Percentiles rank a stretch among this genome's conserved stretches.
Evolutionary conservation across 2,113 vertebrate species (phyloP).

Genomic region (Tautogolabrus adspersus): DNA sequence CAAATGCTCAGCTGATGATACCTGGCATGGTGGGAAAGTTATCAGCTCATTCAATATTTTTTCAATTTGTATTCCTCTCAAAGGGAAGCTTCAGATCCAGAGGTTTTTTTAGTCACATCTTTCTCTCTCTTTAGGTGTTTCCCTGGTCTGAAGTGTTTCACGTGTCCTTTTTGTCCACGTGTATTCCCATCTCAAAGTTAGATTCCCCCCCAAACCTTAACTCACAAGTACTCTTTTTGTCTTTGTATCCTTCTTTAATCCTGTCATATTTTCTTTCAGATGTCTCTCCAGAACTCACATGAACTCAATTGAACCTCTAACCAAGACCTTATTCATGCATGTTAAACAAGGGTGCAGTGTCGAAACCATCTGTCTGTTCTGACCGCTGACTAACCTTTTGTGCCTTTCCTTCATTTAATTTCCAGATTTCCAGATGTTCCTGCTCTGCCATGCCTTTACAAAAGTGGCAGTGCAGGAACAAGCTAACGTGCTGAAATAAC

Average conservation of each 20-base stretch:
- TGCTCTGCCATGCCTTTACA: constrained; percentile 6
- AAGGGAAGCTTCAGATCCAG: constrained; percentile 52
- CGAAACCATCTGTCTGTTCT: constrained; percentile 28
- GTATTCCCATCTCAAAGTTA: constrained; percentile 16
- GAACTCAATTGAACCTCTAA: neutral
- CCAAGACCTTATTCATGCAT: constrained; percentile 26
- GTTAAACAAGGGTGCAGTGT: constrained; percentile 10
- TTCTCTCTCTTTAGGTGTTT: constrained; percentile 46
- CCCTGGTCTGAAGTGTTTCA: constrained; percentile 15
- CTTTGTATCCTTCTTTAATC: constrained; percentile 44
- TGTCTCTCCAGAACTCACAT: constrained; percentile 9
- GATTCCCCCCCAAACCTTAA: neutral
- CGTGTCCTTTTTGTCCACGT: constrained; percentile 19
- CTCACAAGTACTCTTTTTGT: constrained; percentile 6
- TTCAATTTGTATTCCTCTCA: neutral
- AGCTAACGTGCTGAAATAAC: constrained; percentile 20
- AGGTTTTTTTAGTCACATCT: constrained; percentile 5
- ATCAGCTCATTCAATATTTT: neutral
- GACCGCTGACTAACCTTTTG: constrained; percentile 24
- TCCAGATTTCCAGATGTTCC: constrained; percentile 38
- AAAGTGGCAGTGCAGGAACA: constrained; percentile 22
- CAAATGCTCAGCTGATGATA: neutral
- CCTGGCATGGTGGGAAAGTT: neutral
- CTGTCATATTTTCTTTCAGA: constrained; percentile 57
- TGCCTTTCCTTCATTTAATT: constrained; percentile 13